phyloP scores from a whole-genome alignment of 2,113 vertebrate genomes.

The Hemibagrus wyckioides region DNA sequence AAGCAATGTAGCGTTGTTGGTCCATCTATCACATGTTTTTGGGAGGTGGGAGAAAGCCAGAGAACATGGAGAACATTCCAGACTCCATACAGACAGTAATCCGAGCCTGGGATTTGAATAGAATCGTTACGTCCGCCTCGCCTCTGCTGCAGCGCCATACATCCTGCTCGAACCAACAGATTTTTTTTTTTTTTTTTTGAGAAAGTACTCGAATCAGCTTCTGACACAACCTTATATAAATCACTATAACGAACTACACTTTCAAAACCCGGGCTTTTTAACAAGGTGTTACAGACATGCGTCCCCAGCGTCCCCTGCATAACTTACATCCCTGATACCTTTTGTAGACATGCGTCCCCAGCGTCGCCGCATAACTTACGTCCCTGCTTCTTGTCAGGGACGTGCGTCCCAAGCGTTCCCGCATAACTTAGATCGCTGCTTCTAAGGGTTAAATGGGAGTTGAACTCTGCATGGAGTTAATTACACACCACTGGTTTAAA shows the following conservation, averaged over 20 bases:
- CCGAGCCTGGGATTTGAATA: background rate
- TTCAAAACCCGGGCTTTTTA: background rate
- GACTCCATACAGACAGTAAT: background rate
- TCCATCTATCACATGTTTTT: background rate
- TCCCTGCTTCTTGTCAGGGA: background rate
- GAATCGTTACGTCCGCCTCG: no score
- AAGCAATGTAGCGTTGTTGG: no score
- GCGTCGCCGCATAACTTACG: background rate
- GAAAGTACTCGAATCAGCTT: background rate
- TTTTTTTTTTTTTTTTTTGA: background rate
- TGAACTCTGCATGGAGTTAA: conserved; percentile 34
- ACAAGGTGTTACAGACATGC: background rate
- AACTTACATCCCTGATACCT: background rate
- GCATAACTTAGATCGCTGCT: background rate
- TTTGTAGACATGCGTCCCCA: background rate
- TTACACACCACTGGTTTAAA: background rate
- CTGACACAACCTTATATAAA: background rate
- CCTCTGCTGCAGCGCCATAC: no score
- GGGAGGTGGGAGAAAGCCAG: background rate
- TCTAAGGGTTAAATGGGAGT: conserved; percentile 4
- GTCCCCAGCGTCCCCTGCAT: background rate
- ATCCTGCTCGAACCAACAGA: no score
- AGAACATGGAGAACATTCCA: background rate
- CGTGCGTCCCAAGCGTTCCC: background rate
- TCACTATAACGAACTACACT: background rate